These are phyloP conservation scores for Mionectes macconnelli DNA, from an alignment of 2,113 vertebrate species.

Conservation along the genomic window DNA sequence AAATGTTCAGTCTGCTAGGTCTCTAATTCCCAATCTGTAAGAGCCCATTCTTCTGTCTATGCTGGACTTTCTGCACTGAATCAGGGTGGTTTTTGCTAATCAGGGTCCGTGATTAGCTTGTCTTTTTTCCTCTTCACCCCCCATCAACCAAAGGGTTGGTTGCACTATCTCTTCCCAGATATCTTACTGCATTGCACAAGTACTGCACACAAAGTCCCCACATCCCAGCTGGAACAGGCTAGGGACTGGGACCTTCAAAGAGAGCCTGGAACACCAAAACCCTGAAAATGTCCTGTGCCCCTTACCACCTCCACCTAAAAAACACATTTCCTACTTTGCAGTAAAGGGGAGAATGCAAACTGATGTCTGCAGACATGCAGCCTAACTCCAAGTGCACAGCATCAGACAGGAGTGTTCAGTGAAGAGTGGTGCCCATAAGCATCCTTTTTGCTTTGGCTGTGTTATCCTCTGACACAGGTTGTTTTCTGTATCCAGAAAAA, in stretches of 20 bases:
- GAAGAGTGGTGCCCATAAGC: not conserved
- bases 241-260: not conserved
- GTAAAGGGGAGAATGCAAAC: not conserved
- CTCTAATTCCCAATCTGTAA: not conserved
- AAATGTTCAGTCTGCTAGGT: not conserved
- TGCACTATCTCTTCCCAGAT: not conserved
- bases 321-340: not conserved
- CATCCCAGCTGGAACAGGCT: not conserved
- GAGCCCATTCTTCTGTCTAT: not conserved
- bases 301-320: not conserved
- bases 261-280: not conserved
- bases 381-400: not conserved
- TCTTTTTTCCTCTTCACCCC: not conserved
- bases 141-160: not conserved
- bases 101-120: not conserved
- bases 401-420: not conserved
- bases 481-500: not conserved
- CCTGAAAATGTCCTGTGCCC: not conserved
- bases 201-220: not conserved
- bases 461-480: not conserved
- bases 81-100: not conserved
- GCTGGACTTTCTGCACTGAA: not conserved
- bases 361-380: not conserved
- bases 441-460: not conserved
- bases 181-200: not conserved